Evolutionary conservation across 1,140 invertebrate species (phyloP).

Genomic region (Bombyx mori): DNA sequence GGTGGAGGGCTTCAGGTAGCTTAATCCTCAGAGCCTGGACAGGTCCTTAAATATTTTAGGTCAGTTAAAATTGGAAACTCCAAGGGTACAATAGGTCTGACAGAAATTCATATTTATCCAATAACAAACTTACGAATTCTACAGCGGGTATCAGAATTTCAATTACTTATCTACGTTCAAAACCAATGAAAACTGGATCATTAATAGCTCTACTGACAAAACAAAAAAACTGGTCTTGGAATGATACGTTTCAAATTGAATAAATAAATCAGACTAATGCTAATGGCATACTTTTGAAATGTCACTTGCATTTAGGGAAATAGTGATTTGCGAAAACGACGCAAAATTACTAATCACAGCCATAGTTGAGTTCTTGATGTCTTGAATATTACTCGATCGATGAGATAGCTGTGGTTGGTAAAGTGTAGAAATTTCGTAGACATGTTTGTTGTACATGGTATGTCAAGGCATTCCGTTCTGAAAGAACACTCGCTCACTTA

Average conservation of each 20-base stretch:
- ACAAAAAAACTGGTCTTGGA: no score
- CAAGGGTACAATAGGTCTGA: background rate
- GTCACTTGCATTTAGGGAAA: no score
- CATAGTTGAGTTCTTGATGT: slow-evolving; percentile 15
- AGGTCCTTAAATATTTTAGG: background rate
- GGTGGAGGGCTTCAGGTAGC: slow-evolving; percentile 6
- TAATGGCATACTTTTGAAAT: no score
- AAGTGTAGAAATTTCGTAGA: slow-evolving; percentile 18
- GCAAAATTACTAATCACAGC: background rate
- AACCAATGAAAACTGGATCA: no score
- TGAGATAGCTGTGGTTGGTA: background rate
- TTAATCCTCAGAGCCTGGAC: slow-evolving; percentile 8
- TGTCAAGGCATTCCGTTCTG: slow-evolving; percentile 17
- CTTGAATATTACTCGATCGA: slow-evolving; percentile 22
- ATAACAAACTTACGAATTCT: no score
- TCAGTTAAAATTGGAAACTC: background rate
- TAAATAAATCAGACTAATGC: no score
- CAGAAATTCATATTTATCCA: no score
- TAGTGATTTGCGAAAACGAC: slow-evolving; percentile 13
- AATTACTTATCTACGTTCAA: no score
- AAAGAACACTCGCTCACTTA: slow-evolving; percentile 32
- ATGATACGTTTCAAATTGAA: no score
- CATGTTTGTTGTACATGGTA: slow-evolving; percentile 25
- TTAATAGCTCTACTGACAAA: no score
- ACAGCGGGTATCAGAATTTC: no score